Percentiles rank a stretch among this genome's conserved stretches.
Conservation (phyloP, 2,113 vertebrate genomes). For the Rattus norvegicus region DNA sequence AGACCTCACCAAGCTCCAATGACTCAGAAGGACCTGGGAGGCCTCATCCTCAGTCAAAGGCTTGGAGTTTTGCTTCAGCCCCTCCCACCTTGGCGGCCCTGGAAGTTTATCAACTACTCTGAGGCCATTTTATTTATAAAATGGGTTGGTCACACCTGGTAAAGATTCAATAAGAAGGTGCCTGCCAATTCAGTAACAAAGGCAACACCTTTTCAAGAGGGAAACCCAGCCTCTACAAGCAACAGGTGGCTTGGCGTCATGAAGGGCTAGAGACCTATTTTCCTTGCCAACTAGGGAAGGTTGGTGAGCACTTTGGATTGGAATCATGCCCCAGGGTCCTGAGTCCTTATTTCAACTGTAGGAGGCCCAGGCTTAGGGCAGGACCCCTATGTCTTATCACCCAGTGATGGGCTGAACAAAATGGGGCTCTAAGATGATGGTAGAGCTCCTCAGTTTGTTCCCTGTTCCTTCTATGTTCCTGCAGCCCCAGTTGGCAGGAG, state of each 20-base stretch:
- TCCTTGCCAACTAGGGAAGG: not conserved
- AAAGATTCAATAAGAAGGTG: not conserved
- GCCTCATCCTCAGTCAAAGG: not conserved
- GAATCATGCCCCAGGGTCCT: not conserved
- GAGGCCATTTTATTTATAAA: not conserved
- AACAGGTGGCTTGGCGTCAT: not conserved
- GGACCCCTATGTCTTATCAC: not conserved
- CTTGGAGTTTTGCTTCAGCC: not conserved
- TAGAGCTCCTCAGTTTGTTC: not conserved
- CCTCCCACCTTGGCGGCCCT: not conserved
- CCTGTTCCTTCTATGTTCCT: not conserved
- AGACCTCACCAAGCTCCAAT: not conserved
- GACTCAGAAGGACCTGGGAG: not conserved
- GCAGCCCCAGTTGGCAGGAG: not conserved
- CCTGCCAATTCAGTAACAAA: not conserved
- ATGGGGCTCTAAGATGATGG: not conserved
- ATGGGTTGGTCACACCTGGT: not conserved
- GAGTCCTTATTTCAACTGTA: not conserved
- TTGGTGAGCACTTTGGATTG: conserved; percentile 51
- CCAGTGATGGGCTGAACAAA: not conserved
- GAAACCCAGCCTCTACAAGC: not conserved
- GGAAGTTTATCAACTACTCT: not conserved
- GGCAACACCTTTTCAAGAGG: not conserved
- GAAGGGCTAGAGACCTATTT: not conserved
- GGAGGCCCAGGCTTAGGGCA: not conserved